Evolutionary conservation across 2,113 vertebrate species (phyloP).

Genomic region (Phalacrocorax carbo): DNA sequence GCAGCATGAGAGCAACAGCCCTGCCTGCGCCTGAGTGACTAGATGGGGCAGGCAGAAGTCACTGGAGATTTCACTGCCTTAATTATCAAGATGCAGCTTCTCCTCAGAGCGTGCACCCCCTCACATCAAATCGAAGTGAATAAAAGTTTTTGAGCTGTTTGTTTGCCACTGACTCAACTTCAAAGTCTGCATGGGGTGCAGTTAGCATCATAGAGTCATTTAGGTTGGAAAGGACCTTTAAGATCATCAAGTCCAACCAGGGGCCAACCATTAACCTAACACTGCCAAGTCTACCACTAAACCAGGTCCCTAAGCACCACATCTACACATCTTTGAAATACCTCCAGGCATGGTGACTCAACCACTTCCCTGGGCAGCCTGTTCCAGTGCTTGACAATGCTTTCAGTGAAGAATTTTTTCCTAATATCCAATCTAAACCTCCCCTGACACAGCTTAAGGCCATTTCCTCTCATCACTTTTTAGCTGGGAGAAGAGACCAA

Average conservation of each 20-base stretch:
- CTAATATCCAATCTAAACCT: background rate
- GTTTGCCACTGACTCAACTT: fast-evolving
- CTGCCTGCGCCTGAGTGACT: background rate
- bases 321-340: background rate
- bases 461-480: background rate
- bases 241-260: background rate
- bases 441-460: background rate
- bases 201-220: background rate
- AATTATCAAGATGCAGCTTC: background rate
- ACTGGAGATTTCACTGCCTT: background rate
- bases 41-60: background rate
- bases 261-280: background rate
- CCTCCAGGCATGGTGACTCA: background rate
- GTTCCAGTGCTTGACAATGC: background rate
- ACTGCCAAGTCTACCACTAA: background rate
- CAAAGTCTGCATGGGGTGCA: background rate
- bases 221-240: background rate
- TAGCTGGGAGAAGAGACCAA: background rate
- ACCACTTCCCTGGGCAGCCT: background rate
- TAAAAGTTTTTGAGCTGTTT: background rate
- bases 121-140: background rate
- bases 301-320: background rate
- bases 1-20: background rate
- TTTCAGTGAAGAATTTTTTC: background rate
- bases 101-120: background rate